A percentile compares a stretch with the other conserved stretches of the same genome.
phyloP scores from a whole-genome alignment of 2,113 vertebrate species.

The Odontophorus gujanensis region DNA sequence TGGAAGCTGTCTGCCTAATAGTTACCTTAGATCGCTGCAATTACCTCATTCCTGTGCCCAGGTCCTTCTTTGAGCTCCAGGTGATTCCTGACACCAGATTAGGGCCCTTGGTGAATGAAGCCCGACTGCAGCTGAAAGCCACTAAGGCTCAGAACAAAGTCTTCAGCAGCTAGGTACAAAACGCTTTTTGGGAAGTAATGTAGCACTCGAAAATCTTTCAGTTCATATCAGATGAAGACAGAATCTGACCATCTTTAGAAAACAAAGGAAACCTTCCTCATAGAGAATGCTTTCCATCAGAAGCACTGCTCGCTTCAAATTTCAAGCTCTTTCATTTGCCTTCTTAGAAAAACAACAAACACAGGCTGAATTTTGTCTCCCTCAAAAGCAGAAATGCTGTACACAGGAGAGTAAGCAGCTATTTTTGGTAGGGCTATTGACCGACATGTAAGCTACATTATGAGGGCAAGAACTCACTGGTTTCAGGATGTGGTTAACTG shows the following conservation, averaged over 20 bases:
- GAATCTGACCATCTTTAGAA: background rate
- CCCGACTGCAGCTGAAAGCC: background rate
- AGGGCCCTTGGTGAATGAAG: background rate
- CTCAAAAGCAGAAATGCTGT: background rate
- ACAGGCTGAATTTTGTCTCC: background rate
- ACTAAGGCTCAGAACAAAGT: background rate
- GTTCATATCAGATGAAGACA: background rate
- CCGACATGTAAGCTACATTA: background rate
- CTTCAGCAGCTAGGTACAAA: background rate
- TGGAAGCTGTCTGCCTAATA: background rate
- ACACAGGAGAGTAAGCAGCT: background rate
- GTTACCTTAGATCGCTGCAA: conserved; percentile 40
- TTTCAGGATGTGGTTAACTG: background rate
- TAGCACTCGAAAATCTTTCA: background rate
- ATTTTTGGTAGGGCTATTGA: background rate
- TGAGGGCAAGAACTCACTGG: background rate
- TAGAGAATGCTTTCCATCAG: background rate
- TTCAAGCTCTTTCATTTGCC: background rate
- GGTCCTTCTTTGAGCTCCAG: background rate
- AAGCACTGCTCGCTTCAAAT: background rate
- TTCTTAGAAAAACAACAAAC: background rate
- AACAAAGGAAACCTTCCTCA: background rate
- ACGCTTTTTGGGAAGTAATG: background rate
- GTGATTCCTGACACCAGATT: conserved; percentile 23
- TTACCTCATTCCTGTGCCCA: conserved; percentile 13